Evolutionary conservation across 2,797 vertebrate genomes (phyloP).

Genomic region (Mastacembelus armatus): DNA sequence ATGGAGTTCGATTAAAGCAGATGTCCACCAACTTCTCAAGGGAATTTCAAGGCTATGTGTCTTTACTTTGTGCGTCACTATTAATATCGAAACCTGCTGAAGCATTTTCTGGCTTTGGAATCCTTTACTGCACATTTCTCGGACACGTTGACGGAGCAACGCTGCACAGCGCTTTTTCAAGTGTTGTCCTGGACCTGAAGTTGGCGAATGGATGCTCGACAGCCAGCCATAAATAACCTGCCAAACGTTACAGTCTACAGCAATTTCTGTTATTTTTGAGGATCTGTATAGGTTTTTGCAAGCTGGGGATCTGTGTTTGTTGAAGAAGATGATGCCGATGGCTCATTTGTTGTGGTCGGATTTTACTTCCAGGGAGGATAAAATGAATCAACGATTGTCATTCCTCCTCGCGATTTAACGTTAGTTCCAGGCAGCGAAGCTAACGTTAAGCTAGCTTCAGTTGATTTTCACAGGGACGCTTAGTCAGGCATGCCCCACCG

Average conservation of each 20-base stretch:
- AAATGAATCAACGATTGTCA: constrained; percentile 83
- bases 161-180: constrained; percentile 77
- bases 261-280: constrained; percentile 56
- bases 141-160: constrained; percentile 79
- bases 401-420: constrained; percentile 79
- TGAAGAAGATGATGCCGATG: constrained; percentile 74
- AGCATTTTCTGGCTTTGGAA: constrained; percentile 44
- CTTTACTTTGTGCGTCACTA: constrained; percentile 21
- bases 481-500: constrained; percentile 69
- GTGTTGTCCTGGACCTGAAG: constrained; percentile 81
- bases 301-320: constrained; percentile 53
- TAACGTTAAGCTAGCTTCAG: constrained; percentile 74
- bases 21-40: constrained; percentile 80
- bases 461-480: constrained; percentile 65
- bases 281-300: constrained; percentile 59
- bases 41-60: constrained; percentile 44
- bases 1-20: constrained; percentile 88
- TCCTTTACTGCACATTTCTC: constrained; percentile 66
- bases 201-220: constrained; percentile 84
- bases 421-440: constrained; percentile 66
- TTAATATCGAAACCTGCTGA: constrained; percentile 1
- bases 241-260: constrained; percentile 51
- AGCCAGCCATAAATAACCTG: constrained; percentile 77
- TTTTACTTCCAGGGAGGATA: constrained; percentile 85
- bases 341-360: constrained; percentile 81